Evolutionary conservation across 1,140 invertebrate genomes (phyloP), one percentile per base, ranked within the genome.

Genomic region (Orchesella cincta): DNA sequence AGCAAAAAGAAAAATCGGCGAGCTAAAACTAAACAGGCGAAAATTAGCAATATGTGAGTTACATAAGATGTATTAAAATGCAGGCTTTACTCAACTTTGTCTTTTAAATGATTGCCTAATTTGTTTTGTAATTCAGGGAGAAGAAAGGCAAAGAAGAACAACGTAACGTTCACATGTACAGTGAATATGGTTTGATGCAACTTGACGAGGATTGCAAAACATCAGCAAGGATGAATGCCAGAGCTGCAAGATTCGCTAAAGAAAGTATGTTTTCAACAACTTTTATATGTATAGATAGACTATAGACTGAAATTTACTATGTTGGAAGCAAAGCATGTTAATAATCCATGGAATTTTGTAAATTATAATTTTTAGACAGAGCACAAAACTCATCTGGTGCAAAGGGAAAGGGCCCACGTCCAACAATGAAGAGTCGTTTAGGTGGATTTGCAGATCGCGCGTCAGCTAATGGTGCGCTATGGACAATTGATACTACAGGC

Each of bases 191-290:
- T 81, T 82, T 86, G 18, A 84, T 85, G 82, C 79, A 76, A 12
- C 78, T 83, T 26, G 83, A 83, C 34, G 80, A 83, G 18, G 88
- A 89, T 54, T 87, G 88, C 72, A 87, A 90, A 80, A 89, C 91
- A 83, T 91, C 74, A n/a, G 89, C 83, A 89, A 91, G 86, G 90
- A 89, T 83, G 91, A 93, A 84, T 88, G 92, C 83, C 86, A 89
- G 96, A 82, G 95, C 95, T 73, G 94, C 94, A 77, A 88, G 96
- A 83, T 98, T 98, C 84, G 83, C 84, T 16, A 84, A 85, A 75
- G 79, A 85, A 71, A 80, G 80, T 26, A 79, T 81, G 31, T 78
- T n/a, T n/a, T n/a, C n/a, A n/a, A n/a, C n/a, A n/a, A n/a, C n/a
- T n/a, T n/a, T n/a, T n/a, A n/a, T n/a, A n/a, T n/a, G n/a, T n/a